Evolutionary conservation across 2,113 vertebrate species (phyloP).

Genomic region (Apus apus): DNA sequence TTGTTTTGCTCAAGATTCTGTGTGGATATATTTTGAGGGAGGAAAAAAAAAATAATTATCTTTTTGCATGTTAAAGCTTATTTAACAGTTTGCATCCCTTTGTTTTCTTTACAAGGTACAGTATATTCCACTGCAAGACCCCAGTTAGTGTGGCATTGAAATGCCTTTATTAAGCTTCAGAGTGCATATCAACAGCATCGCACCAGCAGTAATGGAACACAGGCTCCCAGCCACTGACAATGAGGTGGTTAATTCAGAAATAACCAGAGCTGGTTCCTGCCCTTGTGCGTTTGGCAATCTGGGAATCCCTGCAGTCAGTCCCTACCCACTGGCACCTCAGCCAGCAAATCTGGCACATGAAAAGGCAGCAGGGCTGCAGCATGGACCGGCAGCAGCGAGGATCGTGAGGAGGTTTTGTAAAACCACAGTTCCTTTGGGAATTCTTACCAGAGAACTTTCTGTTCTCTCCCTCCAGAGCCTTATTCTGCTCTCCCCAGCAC

Average conservation of each 20-base stretch:
- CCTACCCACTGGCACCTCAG: not conserved
- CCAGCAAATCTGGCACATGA: not conserved
- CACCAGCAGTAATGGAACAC: not conserved
- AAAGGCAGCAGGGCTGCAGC: not conserved
- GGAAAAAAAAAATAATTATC: not conserved
- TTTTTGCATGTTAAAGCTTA: conserved; percentile 42
- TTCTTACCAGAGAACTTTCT: not conserved
- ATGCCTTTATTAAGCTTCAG: conserved; percentile 16
- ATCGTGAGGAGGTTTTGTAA: not conserved
- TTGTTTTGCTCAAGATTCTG: not conserved
- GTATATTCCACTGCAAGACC: not conserved
- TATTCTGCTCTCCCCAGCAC: not conserved
- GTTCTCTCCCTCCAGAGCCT: not conserved
- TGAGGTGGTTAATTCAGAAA: not conserved
- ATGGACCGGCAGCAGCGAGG: not conserved
- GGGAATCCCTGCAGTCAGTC: not conserved
- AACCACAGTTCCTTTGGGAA: not conserved
- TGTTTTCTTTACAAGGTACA: not conserved
- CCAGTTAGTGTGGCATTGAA: not conserved
- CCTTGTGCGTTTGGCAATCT: not conserved
- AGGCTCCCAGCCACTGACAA: not conserved
- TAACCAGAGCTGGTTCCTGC: not conserved
- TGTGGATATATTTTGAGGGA: not conserved
- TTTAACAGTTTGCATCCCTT: conserved; percentile 24
- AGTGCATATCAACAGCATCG: not conserved